Percentiles rank a stretch among this genome's conserved stretches.
Conservation (phyloP, 2,797 vertebrate genomes). For the Salmo trutta region DNA sequence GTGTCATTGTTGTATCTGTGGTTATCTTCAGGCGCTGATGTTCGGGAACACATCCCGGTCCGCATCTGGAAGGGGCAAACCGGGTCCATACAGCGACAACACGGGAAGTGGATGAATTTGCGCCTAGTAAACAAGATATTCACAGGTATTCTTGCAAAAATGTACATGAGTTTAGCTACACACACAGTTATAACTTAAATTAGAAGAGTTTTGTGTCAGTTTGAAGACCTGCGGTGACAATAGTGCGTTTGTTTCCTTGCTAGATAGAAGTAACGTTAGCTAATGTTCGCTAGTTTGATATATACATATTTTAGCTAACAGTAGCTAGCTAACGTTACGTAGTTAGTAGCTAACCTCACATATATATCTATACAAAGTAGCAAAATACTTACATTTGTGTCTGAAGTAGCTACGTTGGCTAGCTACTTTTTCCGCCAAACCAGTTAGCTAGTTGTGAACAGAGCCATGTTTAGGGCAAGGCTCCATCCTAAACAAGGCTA, state of each 20-base stretch:
- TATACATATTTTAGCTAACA: not conserved
- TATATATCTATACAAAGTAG: not conserved
- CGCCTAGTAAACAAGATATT: not conserved
- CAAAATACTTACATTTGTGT: not conserved
- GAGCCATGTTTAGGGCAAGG: not conserved
- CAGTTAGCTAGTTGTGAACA: not conserved
- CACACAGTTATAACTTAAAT: not conserved
- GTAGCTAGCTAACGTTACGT: not conserved
- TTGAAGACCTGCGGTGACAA: not conserved
- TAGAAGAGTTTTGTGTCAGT: not conserved
- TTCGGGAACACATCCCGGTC: no score
- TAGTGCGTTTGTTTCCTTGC: not conserved
- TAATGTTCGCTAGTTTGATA: not conserved
- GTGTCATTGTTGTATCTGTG: no score
- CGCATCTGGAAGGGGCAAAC: not conserved
- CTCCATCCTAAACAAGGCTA: not conserved
- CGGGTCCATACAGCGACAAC: slow-evolving; percentile 20
- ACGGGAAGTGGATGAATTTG: slow-evolving; percentile 21
- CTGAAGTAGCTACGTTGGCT: not conserved
- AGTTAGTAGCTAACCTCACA: not conserved
- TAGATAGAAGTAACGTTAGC: not conserved
- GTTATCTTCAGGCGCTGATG: no score
- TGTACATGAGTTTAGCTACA: no score
- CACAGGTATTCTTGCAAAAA: not conserved
- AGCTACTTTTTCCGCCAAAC: not conserved